A percentile compares a stretch with the other conserved stretches of the same genome.
Evolutionary conservation across 2,888 invertebrate species (phyloP).

Genomic region (Agrochola lychnidis): DNA sequence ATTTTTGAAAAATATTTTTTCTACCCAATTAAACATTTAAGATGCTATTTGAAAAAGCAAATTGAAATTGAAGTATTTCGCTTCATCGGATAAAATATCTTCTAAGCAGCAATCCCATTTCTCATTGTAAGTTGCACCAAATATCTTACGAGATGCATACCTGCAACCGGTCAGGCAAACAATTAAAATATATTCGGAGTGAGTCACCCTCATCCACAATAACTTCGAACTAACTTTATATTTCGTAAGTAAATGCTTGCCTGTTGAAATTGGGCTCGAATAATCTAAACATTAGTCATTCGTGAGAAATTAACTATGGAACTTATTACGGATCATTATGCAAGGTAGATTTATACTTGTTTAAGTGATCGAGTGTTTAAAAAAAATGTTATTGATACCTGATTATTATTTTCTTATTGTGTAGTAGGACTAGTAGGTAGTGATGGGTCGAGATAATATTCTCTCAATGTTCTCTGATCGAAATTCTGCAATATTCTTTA

Average conservation of each 20-base stretch:
- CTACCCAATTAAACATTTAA: too few species aligned
- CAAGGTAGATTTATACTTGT: conserved; percentile 5
- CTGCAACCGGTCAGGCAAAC: conserved; percentile 54
- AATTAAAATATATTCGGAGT: conserved; percentile 69
- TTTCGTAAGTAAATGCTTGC: conserved; percentile 58
- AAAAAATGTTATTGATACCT: background rate
- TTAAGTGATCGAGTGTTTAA: background rate
- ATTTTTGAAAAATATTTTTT: too few species aligned
- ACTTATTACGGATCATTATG: conserved; percentile 23
- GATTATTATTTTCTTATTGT: background rate
- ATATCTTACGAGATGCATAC: conserved; percentile 52
- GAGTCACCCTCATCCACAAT: conserved; percentile 65
- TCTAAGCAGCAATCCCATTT: conserved; percentile 8
- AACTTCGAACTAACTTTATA: conserved; percentile 47
- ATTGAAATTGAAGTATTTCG: background rate
- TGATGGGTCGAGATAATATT: background rate
- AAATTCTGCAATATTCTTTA: background rate
- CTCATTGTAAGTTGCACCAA: conserved; percentile 33
- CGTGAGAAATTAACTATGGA: conserved; percentile 18
- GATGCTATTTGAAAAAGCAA: too few species aligned
- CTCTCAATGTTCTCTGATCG: background rate
- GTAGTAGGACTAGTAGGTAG: too few species aligned
- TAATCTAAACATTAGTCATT: conserved; percentile 59
- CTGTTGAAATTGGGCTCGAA: conserved; percentile 46
- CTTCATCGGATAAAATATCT: background rate